Base-by-base conservation (phyloP, 1,140 invertebrate species). In the Ostrea edulis region DNA sequence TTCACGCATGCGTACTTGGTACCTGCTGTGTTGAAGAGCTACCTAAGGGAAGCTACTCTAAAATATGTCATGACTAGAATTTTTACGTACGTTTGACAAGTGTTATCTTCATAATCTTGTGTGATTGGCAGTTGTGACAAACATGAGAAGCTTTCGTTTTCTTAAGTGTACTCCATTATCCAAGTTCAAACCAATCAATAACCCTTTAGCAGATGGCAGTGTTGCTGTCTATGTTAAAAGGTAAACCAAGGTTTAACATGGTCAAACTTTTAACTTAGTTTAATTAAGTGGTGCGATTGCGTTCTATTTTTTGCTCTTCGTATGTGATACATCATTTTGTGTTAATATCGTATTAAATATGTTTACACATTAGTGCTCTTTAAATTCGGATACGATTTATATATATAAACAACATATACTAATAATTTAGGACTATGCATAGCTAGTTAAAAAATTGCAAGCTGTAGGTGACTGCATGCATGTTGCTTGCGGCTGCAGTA, bases 61-160 rank as follows among this genome's bases (percentile, higher is more conserved):
- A 71, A 12, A 11, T 71, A 12, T 68, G 8, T 8, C 14, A 8
- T 8, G 20, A 0, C 14, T 2, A 29, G 29, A 71, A 22, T 25
- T 44, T 44, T 44, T 44, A 44, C 35, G 35, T 44, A 2, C 35
- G 29, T 7, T 77, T 12, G 4, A 71, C 11, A 71, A 29, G 8
- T 29, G 4, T 71, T 71, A 71, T 71, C 25, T 77, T 77, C 25
- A 9, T 44, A 44, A 44, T 2, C 35, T 44, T 44, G 35, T 44
- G 35, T 29, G 68, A 77, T 77, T 77, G 68, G 29, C 68, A 77
- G 29, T 22, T 77, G 25, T 77, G 68, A 77, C 12, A 29, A 62
- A 20, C 68, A 77, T 77, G 68, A 77, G 29, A 77, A 77, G 25
- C 68, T 77, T 77, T 77, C 68, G 68, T 35, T 77, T 77, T 29